A percentile compares a stretch with the other conserved stretches of the same genome.
phyloP scores from a whole-genome alignment of 2,888 invertebrate genomes.

The Diaprepes abbreviatus region DNA sequence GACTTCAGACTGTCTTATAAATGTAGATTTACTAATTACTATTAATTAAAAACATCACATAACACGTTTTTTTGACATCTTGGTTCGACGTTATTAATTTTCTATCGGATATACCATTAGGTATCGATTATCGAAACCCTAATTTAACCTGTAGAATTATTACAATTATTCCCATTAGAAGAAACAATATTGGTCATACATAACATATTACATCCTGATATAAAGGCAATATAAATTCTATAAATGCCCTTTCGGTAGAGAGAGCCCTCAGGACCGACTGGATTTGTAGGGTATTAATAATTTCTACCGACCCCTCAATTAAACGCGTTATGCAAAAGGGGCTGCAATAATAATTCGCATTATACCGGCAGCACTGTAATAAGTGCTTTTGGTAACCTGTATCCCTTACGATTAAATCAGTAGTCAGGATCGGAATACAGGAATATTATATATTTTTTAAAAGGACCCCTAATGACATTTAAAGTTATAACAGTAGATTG shows the following conservation, averaged over 20 bases:
- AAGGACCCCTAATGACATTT: too few species aligned
- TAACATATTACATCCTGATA: conserved; percentile 34
- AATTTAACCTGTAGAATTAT: neutral
- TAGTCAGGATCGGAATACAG: neutral
- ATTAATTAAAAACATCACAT: too few species aligned
- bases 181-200: conserved; percentile 26
- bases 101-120: too few species aligned
- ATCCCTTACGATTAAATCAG: conserved; percentile 23
- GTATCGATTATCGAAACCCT: neutral
- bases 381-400: conserved; percentile 30
- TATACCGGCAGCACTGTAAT: conserved; percentile 28
- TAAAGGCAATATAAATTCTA: conserved; percentile 47
- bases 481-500: too few species aligned
- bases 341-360: conserved; percentile 38
- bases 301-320: conserved; percentile 43
- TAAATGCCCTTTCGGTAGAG: conserved; percentile 34
- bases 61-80: too few species aligned
- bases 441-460: too few species aligned
- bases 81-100: too few species aligned
- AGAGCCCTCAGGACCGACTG: conserved; percentile 32
- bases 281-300: conserved; percentile 46
- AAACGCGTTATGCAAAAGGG: conserved; percentile 41
- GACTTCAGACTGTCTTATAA: too few species aligned
- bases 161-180: conserved; percentile 24
- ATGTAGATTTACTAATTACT: too few species aligned